Base-by-base conservation (phyloP, 2,797 vertebrate species). In the Sebastolobus alascanus region DNA sequence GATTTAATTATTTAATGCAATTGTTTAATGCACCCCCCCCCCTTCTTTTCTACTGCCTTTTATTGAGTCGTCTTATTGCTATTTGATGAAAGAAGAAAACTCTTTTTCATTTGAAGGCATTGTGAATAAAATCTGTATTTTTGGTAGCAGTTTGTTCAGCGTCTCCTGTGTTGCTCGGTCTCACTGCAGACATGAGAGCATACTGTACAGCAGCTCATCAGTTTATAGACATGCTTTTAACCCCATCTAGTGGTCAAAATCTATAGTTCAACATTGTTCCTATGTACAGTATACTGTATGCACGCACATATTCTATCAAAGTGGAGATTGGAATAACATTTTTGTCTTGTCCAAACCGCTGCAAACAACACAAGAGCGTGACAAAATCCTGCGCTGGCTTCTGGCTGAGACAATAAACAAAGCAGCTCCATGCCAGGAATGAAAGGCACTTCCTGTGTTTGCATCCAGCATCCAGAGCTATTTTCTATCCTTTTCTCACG, bases 371-470 rank as follows among this genome's bases (percentile, higher is more conserved):
- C 10, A 25, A 18, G 29, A 37, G n/a, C 33, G 4, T 63, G 37
- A 68, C 18, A 16, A 8, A 37, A 63, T n/a, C 14, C 31, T 40
- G 29, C 38, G 13, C 37, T 64, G 40, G 50, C 43, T 68, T 70
- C 63, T 75, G 65, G 35, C 64, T 68, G 31, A 60, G 82, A 82
- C 55, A 72, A 82, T 77, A 83, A 84, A 84, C 68, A 85, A 78
- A 86, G 1, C 13, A 55, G 58, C 29, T 60, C 9, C 38, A 63
- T 35, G 43, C n/a, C 40, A 22, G 18, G 38, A 64, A 72, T 73
- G 60, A 86, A 80, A 38, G 38, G 7, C 50, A 59, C 80, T 89
- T 87, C 68, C 75, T 78, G 40, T 79, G 67, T 80, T 79, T 84
- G 33, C 69, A 68, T 78, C 33, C 78, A 86, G 66, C 71, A 60